Base-by-base conservation (phyloP, 2,888 invertebrate species). In the Heliconius hortense region DNA sequence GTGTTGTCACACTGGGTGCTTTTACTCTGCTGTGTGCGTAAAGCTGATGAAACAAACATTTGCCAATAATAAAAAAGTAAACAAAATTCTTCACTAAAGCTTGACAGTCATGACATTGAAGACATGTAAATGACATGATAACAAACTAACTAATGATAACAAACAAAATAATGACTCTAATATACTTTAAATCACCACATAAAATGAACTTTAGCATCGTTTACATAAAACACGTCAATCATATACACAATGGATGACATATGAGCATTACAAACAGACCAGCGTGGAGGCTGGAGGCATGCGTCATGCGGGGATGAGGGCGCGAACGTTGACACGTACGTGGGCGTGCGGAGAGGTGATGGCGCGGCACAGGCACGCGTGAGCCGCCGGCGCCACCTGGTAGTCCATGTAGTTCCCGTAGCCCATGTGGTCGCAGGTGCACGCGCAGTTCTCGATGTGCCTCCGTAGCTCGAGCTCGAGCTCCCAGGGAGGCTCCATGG, bases 371-470 rank as follows among this genome's bases (percentile, higher is more conserved):
- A 93, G 87, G 86, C 93, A 93, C 86, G 91, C 92, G 87, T 93
- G 92, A 82, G 91, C 91, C 84, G 91, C 91, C 84, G 93, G 90
- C 84, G 92, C 90, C 91, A 97, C 97, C 96, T 97, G 97, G 94
- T 97, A 97, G 95, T 97, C 97, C 96, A 97, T 96, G 90, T 96
- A 97, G 95, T 98, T 98, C 85, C 98, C 98, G 94, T 97, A 97
- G 89, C 98, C 98, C 97, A 98, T 97, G 95, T 98, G 98, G 95
- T 97, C 97, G 95, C 98, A 98, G 85, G 97, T 96, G 94, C 98
- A 98, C 84, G 97, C 96, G 94, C 98, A 98, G 90, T 96, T 96
- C 92, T 97, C 97, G 90, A 98, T 97, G 95, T 98, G 98, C 90
- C 96, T 96, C 89, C 97, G 95, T 91, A 98, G 95, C 94, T 98